phyloP scores from a whole-genome alignment of 2,113 vertebrate species.

The Natator depressus region DNA sequence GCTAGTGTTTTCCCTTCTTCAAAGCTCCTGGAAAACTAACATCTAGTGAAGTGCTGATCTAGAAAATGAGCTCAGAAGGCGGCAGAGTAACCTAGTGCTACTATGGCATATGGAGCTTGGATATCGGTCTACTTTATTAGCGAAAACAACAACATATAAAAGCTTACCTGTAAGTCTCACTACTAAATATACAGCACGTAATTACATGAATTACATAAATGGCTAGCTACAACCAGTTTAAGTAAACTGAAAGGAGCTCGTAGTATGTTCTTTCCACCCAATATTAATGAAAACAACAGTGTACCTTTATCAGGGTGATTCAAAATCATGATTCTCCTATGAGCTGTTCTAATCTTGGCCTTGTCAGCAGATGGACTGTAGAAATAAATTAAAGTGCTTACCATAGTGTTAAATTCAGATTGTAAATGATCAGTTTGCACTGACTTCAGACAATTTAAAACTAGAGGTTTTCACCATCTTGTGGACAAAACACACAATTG shows the following conservation, averaged over 20 bases:
- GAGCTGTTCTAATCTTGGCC: slow-evolving; percentile 88
- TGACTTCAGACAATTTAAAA: slow-evolving; percentile 73
- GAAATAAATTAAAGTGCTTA: slow-evolving; percentile 72
- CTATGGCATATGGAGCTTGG: background rate
- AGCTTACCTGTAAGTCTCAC: background rate
- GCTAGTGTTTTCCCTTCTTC: slow-evolving; percentile 11
- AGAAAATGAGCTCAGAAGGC: slow-evolving; percentile 16
- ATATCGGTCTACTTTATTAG: background rate
- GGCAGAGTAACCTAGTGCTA: background rate
- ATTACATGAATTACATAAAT: background rate
- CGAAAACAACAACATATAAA: background rate
- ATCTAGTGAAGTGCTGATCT: slow-evolving; percentile 11
- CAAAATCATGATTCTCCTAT: slow-evolving; percentile 92
- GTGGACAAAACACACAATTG: slow-evolving; percentile 78
- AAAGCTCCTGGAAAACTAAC: background rate
- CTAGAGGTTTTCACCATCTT: slow-evolving; percentile 84
- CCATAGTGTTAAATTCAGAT: slow-evolving; percentile 35
- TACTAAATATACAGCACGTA: background rate
- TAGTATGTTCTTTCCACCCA: background rate
- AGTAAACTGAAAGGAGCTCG: slow-evolving; percentile 12
- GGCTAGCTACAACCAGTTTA: background rate
- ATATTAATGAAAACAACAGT: slow-evolving; percentile 34
- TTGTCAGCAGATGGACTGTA: slow-evolving; percentile 87
- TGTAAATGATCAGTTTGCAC: slow-evolving; percentile 73
- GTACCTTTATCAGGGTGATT: slow-evolving; percentile 98